Base-by-base conservation (phyloP, 1,140 invertebrate species). In the Copidosoma floridanum region DNA sequence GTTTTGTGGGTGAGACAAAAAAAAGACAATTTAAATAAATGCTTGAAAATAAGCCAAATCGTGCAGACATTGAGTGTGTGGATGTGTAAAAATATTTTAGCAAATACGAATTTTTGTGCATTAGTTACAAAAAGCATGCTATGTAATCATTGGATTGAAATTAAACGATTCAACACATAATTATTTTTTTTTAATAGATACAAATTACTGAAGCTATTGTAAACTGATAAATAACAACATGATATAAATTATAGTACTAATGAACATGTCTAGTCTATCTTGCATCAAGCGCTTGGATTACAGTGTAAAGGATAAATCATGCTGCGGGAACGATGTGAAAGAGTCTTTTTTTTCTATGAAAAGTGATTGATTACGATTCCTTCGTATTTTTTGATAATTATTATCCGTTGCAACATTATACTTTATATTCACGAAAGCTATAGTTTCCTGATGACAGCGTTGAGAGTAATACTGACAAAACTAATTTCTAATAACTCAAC, bases 121-220 rank as follows among this genome's bases (percentile, higher is more conserved):
- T 67, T 67, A 70, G 62, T 64, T 61, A 67, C 56, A 61, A 61
- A n/a, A 61, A 55, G 59, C 62, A 67, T 69, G 68, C 66, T 44
- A 61, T 43, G 2, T 47, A 53, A 47, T 38, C 18, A 44, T 58
- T 59, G 46, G 27, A 38, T 38, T n/a, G n/a, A n/a, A n/a, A 54
- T 54, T 35, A 40, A 38, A 41, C 6, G 16, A n/a, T 41, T 14
- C 16, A 14, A 14, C 16, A n/a, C 16, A 16, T n/a, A 16, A 41
- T 41, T 14, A n/a, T 16, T 41, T 41, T 32, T 32, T 32, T 32
- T 32, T 32, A 32, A 8, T 12, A 32, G 29, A 12, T 6, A 32
- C 29, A 32, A n/a, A n/a, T n/a, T n/a, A n/a, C n/a, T n/a, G n/a
- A n/a, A n/a, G n/a, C n/a, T n/a, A n/a, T n/a, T n/a, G n/a, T n/a